Evolutionary conservation across 2,888 invertebrate genomes (phyloP).

Genomic region (Hipparchia sbordonii): DNA sequence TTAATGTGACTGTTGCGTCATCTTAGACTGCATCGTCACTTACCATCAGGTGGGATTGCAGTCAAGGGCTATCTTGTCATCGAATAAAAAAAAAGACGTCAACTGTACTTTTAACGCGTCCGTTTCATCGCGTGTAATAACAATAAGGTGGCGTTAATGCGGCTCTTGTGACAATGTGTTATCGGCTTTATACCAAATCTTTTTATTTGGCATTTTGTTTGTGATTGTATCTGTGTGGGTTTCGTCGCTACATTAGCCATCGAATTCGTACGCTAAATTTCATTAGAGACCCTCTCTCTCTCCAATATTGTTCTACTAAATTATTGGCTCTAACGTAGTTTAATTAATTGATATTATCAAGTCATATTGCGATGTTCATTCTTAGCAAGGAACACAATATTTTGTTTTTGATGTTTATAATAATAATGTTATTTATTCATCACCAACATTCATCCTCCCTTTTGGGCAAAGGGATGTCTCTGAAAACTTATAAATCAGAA

Average conservation of each 20-base stretch:
- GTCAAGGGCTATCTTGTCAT: no score
- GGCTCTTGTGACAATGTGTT: neutral
- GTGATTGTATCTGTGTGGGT: conserved; percentile 61
- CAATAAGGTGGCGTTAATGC: neutral
- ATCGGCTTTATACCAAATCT: conserved; percentile 32
- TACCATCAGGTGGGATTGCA: no score
- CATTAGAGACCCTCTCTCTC: conserved; percentile 65
- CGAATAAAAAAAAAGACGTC: neutral
- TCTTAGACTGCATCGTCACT: no score
- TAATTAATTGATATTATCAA: conserved; percentile 71
- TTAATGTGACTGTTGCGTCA: neutral
- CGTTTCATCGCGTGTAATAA: neutral
- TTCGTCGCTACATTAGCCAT: conserved; percentile 72
- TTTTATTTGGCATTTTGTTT: conserved; percentile 57
- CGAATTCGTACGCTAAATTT: conserved; percentile 70
- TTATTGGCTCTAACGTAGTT: conserved; percentile 65
- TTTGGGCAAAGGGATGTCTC: no score
- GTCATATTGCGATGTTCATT: conserved; percentile 40
- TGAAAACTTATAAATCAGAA: no score
- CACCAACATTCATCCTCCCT: no score
- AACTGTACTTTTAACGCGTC: neutral
- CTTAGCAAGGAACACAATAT: neutral
- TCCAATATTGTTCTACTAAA: conserved; percentile 64
- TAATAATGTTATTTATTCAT: no score
- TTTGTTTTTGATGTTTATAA: no score